A percentile compares a stretch with the other conserved stretches of the same genome.
phyloP scores from a whole-genome alignment of 2,113 vertebrate genomes.

The Vulpes ferrilata region DNA sequence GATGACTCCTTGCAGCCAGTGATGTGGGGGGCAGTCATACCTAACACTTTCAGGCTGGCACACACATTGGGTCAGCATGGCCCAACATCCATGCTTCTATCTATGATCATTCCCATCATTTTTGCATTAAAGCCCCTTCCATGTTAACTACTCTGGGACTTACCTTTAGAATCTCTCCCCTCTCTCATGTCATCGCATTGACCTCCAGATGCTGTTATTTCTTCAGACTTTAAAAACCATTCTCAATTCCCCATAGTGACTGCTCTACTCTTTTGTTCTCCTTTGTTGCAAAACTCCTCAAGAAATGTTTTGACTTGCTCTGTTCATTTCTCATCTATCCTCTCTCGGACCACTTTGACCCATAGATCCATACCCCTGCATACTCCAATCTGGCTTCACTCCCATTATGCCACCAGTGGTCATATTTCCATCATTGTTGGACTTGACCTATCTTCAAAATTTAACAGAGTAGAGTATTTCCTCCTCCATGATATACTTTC shows the following conservation, averaged over 20 bases:
- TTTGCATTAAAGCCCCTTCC: fast-evolving
- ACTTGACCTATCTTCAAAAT: too few relatives aligned
- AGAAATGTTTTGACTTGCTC: not conserved
- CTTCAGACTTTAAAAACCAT: not conserved
- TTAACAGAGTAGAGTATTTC: not conserved
- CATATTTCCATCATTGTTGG: not conserved
- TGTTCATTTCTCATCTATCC: not conserved
- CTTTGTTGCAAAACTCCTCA: not conserved
- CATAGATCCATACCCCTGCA: not conserved
- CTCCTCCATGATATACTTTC: too few relatives aligned
- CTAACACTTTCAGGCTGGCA: not conserved
- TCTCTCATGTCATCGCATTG: not conserved
- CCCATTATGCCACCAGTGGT: too few relatives aligned
- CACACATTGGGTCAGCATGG: too few relatives aligned
- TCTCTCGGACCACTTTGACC: not conserved
- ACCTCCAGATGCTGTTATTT: not conserved
- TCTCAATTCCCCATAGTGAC: not conserved
- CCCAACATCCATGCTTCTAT: not conserved
- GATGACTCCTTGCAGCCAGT: not conserved
- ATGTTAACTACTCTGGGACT: not conserved
- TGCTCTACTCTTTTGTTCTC: not conserved
- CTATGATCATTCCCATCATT: too few relatives aligned
- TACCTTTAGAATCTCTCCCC: not conserved
- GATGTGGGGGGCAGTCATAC: not conserved
- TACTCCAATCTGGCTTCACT: not conserved